These are phyloP conservation scores for Planococcus citri DNA, from an alignment of 1,140 invertebrate genomes.

Conservation along the genomic window DNA sequence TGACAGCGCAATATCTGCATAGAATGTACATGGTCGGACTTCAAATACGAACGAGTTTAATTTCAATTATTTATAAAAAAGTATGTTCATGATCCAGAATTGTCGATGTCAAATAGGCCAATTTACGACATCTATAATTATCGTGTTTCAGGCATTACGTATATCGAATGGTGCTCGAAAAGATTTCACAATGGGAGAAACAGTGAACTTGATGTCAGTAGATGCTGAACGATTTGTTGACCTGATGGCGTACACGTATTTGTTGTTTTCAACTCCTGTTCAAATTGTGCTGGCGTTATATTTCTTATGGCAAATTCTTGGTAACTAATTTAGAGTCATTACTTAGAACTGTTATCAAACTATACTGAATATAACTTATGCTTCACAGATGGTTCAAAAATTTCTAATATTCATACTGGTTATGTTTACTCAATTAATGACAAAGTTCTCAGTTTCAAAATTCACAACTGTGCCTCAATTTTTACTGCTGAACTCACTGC, in stretches of 20 bases:
- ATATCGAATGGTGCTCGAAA: conserved; percentile 66
- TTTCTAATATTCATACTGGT: too few relatives aligned
- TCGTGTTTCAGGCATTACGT: conserved; percentile 49
- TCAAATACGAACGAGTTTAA: conserved; percentile 78
- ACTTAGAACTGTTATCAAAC: too few relatives aligned
- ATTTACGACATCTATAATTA: too few relatives aligned
- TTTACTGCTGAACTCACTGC: too few relatives aligned
- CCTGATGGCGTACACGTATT: conserved; percentile 78
- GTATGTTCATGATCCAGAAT: too few relatives aligned
- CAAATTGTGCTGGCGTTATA: conserved; percentile 79
- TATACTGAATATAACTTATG: too few relatives aligned
- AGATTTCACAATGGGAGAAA: conserved; percentile 78
- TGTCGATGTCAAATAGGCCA: too few relatives aligned
- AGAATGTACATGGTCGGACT: conserved; percentile 83
- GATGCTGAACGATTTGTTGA: conserved; percentile 77
- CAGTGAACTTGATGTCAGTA: conserved; percentile 87
- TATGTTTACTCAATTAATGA: too few relatives aligned
- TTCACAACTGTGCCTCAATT: too few relatives aligned
- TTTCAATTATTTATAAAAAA: conserved; percentile 88
- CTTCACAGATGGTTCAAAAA: too few relatives aligned
- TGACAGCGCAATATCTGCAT: conserved; percentile 81
- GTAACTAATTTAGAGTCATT: too few relatives aligned
- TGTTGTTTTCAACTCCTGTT: conserved; percentile 92
- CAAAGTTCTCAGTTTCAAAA: too few relatives aligned
- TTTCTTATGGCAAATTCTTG: conserved; percentile 76